Percentiles rank a stretch among this genome's conserved stretches.
These are phyloP conservation scores for Diplodus sargus DNA, from an alignment of 2,797 vertebrate species.

Conservation along the genomic window DNA sequence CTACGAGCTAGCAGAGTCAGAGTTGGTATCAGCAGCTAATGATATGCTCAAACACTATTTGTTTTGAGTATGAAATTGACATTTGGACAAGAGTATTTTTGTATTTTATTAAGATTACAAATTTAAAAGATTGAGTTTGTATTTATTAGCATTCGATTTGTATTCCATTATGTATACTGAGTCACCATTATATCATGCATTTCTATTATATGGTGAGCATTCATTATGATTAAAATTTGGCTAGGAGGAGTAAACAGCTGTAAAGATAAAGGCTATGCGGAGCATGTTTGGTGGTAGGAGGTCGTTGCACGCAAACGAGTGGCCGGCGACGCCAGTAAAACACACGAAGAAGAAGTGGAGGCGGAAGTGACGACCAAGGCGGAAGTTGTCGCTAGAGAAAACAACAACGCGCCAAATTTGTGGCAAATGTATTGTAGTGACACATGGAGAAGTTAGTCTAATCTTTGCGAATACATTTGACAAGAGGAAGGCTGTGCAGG, in stretches of 20 bases:
- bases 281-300: too few species aligned
- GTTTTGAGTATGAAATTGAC: too few species aligned
- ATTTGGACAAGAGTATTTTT: too few species aligned
- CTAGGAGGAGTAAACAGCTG: not conserved
- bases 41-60: too few species aligned
- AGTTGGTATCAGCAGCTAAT: too few species aligned
- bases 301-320: not conserved
- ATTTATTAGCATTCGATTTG: too few species aligned
- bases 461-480: not conserved
- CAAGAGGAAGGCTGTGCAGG: slow-evolving; percentile 15
- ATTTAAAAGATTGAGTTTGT: too few species aligned
- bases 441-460: not conserved
- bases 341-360: slow-evolving; percentile 16
- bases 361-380: slow-evolving; percentile 34
- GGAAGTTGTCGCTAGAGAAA: slow-evolving; percentile 31
- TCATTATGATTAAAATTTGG: not conserved
- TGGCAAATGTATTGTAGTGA: not conserved
- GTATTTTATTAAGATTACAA: too few species aligned
- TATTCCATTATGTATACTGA: not conserved
- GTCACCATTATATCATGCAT: not conserved
- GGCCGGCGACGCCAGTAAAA: not conserved
- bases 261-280: not conserved
- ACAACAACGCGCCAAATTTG: slow-evolving; percentile 71
- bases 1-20: too few species aligned
- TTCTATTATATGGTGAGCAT: not conserved